A percentile compares a stretch with the other conserved stretches of the same genome.
phyloP scores from a whole-genome alignment of 1,140 invertebrate genomes.

The Nautilus pompilius region DNA sequence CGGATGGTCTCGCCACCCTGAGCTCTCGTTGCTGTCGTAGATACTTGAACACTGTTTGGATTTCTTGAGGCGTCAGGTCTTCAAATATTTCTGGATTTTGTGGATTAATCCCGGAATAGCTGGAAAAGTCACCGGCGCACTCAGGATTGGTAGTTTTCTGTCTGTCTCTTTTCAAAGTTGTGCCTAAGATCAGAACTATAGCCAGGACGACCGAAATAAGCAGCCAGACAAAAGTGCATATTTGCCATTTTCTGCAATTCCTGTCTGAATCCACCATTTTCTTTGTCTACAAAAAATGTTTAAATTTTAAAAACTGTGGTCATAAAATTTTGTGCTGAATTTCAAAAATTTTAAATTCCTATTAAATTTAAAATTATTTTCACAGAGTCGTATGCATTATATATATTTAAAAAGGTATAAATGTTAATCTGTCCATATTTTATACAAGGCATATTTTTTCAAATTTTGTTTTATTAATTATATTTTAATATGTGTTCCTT shows the following conservation, averaged over 20 bases:
- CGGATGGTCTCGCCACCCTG: conserved; percentile 15
- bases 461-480: too few species aligned
- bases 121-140: background rate
- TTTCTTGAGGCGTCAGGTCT: conserved; percentile 24
- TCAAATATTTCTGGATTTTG: conserved; percentile 20
- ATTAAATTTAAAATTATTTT: too few species aligned
- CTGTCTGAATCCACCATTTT: too few species aligned
- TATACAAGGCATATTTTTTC: too few species aligned
- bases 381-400: too few species aligned
- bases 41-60: conserved; percentile 18
- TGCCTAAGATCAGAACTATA: background rate
- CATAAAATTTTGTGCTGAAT: too few species aligned
- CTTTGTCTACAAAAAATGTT: too few species aligned
- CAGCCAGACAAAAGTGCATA: background rate
- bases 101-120: conserved; percentile 8
- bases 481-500: too few species aligned
- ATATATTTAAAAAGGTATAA: too few species aligned
- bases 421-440: too few species aligned
- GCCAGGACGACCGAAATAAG: background rate
- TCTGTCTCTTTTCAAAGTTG: background rate
- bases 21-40: conserved; percentile 17
- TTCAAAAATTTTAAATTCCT: too few species aligned
- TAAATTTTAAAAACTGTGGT: too few species aligned
- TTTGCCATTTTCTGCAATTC: background rate
- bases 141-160: background rate